Evolutionary conservation across 2,797 vertebrate genomes (phyloP), one percentile per base, ranked within the genome.

Genomic region (Gallirallus australis): DNA sequence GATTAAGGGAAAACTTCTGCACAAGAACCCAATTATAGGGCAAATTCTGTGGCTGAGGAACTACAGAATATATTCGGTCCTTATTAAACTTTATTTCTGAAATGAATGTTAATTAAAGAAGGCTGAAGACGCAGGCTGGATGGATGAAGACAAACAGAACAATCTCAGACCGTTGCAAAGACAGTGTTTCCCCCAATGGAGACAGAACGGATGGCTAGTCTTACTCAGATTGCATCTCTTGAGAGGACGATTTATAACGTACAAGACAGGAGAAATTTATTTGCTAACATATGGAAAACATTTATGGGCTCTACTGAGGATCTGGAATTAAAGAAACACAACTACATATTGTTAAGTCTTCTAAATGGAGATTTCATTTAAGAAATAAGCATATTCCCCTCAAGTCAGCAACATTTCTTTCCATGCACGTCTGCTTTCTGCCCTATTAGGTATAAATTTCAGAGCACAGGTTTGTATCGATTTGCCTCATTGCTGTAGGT

Each of bases 241-340:
- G 93, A 97, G 94, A 94, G 94, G 68, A 92, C 6, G 42, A 95
- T 90, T 94, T 94, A 96, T 95, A 93, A 94, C 13, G 57, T 63
- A 92, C 72, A 90, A 83, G 91, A 91, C 94, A 95, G 93, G n/a
- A 90, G 59, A 97, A 94, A 96, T 94, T 94, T 95, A 95, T 97
- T 97, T 96, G 82, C 91, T 91, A 96, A 93, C 96, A 97, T 97
- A 96, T 97, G 97, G 97, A 97, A 96, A 96, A 94, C 95, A 96
- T 97, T 95, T 86, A 92, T 53, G 84, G 82, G 76, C 89, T 91
- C 86, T 95, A 90, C 63, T 25, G 92, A 95, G 92, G 88, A 87
- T 82, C 88, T 89, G 86, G 86, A 95, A 95, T 95, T 93, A 96
- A 96, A 94, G 91, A 73, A 97, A 97, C 75, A 94, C 82, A 91